Percentiles rank a stretch among this genome's conserved stretches.
Evolutionary conservation across 2,113 vertebrate species (phyloP).

Genomic region (Silurus asotus): DNA sequence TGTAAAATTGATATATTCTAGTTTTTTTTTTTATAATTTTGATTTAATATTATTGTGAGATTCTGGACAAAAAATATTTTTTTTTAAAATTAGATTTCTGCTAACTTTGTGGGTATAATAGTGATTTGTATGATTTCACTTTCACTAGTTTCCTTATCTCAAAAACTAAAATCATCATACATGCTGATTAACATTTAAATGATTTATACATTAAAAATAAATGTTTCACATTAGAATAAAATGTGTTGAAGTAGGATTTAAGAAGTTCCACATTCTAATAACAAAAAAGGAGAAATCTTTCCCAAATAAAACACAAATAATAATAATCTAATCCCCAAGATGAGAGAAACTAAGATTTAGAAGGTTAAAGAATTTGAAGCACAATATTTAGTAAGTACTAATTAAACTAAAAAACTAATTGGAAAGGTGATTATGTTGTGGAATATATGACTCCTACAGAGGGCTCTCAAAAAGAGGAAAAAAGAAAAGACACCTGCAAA

Average conservation of each 20-base stretch:
- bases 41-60: no score
- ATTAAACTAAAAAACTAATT: neutral
- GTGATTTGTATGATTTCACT: neutral
- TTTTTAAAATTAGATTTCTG: neutral
- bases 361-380: neutral
- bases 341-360: neutral
- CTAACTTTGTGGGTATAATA: neutral
- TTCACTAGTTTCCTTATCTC: neutral
- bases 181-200: neutral
- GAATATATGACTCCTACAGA: neutral
- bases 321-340: neutral
- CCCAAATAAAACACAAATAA: neutral
- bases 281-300: neutral
- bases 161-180: neutral
- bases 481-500: neutral
- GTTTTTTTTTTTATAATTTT: no score
- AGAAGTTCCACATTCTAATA: neutral
- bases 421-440: neutral
- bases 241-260: neutral
- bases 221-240: neutral
- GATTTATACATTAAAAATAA: neutral
- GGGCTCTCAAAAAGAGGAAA: neutral
- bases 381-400: neutral
- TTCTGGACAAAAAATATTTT: no score
- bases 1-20: no score